A percentile compares a stretch with the other conserved stretches of the same genome.
Evolutionary conservation across 2,113 vertebrate species (phyloP).

Genomic region (Pica pica): DNA sequence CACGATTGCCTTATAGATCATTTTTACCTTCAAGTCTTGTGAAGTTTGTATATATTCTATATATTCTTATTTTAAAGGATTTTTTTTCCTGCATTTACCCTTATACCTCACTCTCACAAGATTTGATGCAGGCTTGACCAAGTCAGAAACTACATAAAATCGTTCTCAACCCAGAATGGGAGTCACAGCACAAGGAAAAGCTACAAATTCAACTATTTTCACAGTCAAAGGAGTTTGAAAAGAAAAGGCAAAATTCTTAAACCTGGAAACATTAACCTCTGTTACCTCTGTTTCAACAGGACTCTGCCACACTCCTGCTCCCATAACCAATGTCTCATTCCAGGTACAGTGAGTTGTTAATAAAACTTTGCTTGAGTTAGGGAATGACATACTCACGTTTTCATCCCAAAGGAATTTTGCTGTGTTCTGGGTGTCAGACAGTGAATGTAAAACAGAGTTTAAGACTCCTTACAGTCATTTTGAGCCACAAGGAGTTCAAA

Average conservation of each 20-base stretch:
- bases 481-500: not conserved
- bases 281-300: not conserved
- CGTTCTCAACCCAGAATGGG: not conserved
- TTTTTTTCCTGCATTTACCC: not conserved
- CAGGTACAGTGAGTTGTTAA: not conserved
- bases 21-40: not conserved
- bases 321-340: not conserved
- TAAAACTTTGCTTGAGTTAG: not conserved
- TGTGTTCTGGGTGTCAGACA: not conserved
- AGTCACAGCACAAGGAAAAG: not conserved
- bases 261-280: not conserved
- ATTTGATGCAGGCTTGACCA: accelerated
- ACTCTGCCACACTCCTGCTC: not conserved
- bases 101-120: not conserved
- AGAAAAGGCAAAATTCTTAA: not conserved
- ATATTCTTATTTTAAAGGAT: not conserved
- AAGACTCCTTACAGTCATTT: not conserved
- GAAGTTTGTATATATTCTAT: not conserved
- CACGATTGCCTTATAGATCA: accelerated
- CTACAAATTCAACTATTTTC: not conserved
- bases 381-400: not conserved
- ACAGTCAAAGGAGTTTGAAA: not conserved
- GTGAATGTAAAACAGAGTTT: not conserved
- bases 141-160: not conserved
- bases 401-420: not conserved